Conservation (phyloP, 2,797 vertebrate genomes). For the Pantherophis alleghaniensis region DNA sequence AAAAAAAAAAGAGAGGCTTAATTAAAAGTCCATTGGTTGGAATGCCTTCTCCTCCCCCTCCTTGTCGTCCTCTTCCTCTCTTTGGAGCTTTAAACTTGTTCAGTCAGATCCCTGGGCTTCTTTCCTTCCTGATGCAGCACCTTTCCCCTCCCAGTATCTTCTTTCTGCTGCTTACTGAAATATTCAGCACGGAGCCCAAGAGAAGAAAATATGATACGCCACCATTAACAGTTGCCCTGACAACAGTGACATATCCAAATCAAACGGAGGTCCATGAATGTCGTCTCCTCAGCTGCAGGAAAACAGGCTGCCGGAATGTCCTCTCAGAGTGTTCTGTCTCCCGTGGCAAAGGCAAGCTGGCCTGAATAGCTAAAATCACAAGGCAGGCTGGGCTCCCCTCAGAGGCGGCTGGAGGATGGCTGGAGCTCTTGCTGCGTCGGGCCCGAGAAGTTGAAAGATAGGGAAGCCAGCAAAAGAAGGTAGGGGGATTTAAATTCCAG, state of each 20-base stretch:
- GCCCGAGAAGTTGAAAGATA: conserved; percentile 33
- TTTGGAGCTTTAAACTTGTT: conserved; percentile 55
- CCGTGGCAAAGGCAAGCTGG: neutral
- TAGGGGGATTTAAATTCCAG: conserved; percentile 32
- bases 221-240: conserved; percentile 81
- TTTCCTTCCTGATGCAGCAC: conserved; percentile 56
- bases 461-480: conserved; percentile 40
- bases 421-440: conserved; percentile 42
- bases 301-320: conserved; percentile 58
- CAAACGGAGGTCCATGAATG: conserved; percentile 56
- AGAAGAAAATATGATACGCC: conserved; percentile 74
- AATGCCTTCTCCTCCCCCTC: conserved; percentile 36
- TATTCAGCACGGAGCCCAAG: conserved; percentile 73
- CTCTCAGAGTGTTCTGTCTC: conserved; percentile 15
- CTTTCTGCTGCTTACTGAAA: conserved; percentile 69
- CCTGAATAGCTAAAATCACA: conserved; percentile 29
- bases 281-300: conserved; percentile 60
- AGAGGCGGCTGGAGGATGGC: conserved; percentile 48
- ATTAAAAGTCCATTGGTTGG: conserved; percentile 53
- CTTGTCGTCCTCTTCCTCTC: conserved; percentile 13
- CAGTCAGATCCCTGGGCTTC: conserved; percentile 54
- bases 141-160: conserved; percentile 40
- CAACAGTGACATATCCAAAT: conserved; percentile 76
- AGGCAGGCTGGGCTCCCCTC: conserved; percentile 44
- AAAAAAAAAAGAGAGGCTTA: conserved; percentile 7